Evolutionary conservation across 1,140 invertebrate genomes (phyloP).

Genomic region (Lordiphosa collinella): DNA sequence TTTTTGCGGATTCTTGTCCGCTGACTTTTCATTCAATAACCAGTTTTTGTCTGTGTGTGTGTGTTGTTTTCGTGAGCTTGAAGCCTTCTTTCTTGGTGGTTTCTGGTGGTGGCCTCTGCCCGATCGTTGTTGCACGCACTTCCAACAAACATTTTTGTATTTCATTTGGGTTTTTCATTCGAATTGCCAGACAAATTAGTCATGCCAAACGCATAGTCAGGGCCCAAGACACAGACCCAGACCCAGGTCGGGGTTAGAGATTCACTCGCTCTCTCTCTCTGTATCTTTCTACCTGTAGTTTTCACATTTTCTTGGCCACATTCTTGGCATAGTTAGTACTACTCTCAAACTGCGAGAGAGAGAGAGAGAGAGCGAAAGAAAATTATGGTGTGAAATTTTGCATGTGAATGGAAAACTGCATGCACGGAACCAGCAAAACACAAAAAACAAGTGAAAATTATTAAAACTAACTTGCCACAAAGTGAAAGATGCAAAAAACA

Average conservation of each 20-base stretch:
- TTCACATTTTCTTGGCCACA: constrained; percentile 37
- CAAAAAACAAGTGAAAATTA: constrained; percentile 27
- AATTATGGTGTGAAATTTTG: constrained; percentile 74
- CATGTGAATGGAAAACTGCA: constrained; percentile 66
- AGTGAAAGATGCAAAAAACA: background rate
- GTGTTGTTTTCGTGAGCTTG: constrained; percentile 40
- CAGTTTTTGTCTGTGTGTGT: constrained; percentile 70
- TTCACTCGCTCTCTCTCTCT: constrained; percentile 7
- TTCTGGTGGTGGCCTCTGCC: constrained; percentile 3
- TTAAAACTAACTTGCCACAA: constrained; percentile 29
- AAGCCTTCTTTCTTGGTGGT: constrained; percentile 29
- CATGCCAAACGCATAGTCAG: constrained; percentile 51
- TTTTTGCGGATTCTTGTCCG: constrained; percentile 24
- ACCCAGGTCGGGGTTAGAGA: constrained; percentile 1
- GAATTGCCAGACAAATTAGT: constrained; percentile 61
- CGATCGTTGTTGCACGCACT: constrained; percentile 35
- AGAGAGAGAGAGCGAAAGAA: constrained; percentile 39
- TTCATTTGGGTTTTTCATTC: constrained; percentile 39
- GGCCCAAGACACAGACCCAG: background rate
- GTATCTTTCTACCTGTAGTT: constrained; percentile 27
- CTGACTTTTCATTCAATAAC: constrained; percentile 77
- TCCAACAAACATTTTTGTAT: constrained; percentile 27
- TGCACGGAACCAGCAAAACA: constrained; percentile 20
- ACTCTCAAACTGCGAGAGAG: background rate
- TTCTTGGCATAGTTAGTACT: constrained; percentile 33